A percentile compares a stretch with the other conserved stretches of the same genome.
phyloP scores from a whole-genome alignment of 1,140 invertebrate genomes.

The Halictus rubicundus region DNA sequence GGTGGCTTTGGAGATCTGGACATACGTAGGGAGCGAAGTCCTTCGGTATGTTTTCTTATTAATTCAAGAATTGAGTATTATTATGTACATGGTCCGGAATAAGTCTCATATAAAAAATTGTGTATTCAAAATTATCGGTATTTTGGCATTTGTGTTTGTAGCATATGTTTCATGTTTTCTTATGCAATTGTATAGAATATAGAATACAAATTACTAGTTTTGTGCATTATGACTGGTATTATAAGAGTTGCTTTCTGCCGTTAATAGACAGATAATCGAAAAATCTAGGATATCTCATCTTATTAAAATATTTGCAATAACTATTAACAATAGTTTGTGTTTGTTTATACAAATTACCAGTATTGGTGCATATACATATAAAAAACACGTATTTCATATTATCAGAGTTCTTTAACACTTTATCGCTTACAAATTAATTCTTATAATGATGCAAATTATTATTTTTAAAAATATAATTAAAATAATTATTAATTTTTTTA shows the following conservation, averaged over 20 bases:
- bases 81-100: conserved; percentile 21
- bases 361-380: background rate
- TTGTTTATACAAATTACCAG: background rate
- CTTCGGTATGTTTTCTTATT: conserved; percentile 75
- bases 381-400: conserved; percentile 1
- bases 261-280: background rate
- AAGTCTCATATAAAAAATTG: conserved; percentile 12
- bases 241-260: conserved; percentile 43
- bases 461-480: too few relatives aligned
- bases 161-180: conserved; percentile 12
- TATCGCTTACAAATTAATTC: background rate
- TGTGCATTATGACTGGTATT: conserved; percentile 12
- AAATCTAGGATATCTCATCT: conserved; percentile 20
- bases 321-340: background rate
- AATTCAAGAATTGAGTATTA: conserved; percentile 55
- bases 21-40: conserved; percentile 75
- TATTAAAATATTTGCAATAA: conserved; percentile 47
- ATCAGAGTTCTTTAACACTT: background rate
- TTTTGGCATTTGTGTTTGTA: conserved; percentile 3
- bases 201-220: conserved; percentile 12
- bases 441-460: too few relatives aligned
- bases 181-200: conserved; percentile 6
- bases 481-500: too few relatives aligned
- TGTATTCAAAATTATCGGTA: background rate
- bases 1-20: conserved; percentile 78